Base-by-base conservation (phyloP, 2,113 vertebrate species). In the Cygnus buccinator region DNA sequence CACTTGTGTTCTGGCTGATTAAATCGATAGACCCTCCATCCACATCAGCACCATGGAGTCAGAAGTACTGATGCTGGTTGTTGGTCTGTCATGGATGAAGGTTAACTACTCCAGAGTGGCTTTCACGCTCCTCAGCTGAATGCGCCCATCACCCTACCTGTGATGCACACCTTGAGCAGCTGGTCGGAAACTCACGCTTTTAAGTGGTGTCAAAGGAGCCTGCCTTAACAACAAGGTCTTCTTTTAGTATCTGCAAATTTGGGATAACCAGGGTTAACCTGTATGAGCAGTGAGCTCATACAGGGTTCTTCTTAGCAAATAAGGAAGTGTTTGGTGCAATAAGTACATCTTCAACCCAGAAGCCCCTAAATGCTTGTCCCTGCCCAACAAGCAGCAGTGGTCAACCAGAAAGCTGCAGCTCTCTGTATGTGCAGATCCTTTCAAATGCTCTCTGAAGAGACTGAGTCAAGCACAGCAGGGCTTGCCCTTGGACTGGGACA, bases 121-220 rank as follows among this genome's bases (percentile, higher is more conserved):
- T 89, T 86, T 63, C 73, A 19, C 33, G 21, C 17, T 43, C 52
- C 41, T 44, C 3, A 2, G 28, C 46, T 73, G 35, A 85, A 79
- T 0, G 0, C 19, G 67, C 50, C n/a, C 57, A 44, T 70, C 1
- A 0, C 20, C 12, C 4, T 3, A 61, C n/a, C 59, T 3, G 4
- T 1, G 2, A 55, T 9, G 28, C 22, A 3, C 35, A 7, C 13
- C 17, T 26, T 52, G 29, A 84, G 87, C 28, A 41, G 61, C 37
- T 44, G 50, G 62, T 82, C 1, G 21, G 75, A 86, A 71, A 79
- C 23, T 23, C 73, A 35, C 20, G 59, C 65, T 63, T 33, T 50
- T 26, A 8, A 23, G 50, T n/a, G 55, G 43, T 81, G 61, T 65
- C 71, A 70, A 68, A 82, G 61, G 23, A 28, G 16, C 29, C 43